Evolutionary conservation across 1,140 invertebrate genomes (phyloP).

Genomic region (Papilio glaucus): DNA sequence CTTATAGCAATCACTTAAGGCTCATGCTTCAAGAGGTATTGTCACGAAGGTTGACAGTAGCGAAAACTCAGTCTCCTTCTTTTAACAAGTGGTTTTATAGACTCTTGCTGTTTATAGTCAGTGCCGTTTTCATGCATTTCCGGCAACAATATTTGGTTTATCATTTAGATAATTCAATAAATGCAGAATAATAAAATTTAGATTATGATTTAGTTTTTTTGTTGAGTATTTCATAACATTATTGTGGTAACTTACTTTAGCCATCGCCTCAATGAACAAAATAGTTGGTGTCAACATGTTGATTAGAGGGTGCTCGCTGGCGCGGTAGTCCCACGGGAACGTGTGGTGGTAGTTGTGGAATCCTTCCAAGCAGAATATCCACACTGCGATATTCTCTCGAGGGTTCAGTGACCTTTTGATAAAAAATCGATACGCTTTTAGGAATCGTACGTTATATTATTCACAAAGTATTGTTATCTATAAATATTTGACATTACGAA

Average conservation of each 20-base stretch:
- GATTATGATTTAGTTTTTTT: too few relatives aligned
- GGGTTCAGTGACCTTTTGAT: slow-evolving; percentile 84
- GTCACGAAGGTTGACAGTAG: too few relatives aligned
- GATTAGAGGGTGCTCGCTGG: slow-evolving; percentile 86
- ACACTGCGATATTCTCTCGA: slow-evolving; percentile 86
- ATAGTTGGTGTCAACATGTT: slow-evolving; percentile 85
- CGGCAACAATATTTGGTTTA: too few relatives aligned
- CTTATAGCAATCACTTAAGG: too few relatives aligned
- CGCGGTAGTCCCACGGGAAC: slow-evolving; percentile 90
- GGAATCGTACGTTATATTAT: neutral
- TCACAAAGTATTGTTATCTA: neutral
- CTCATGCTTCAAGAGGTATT: too few relatives aligned
- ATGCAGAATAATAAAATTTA: too few relatives aligned
- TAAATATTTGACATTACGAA: too few relatives aligned
- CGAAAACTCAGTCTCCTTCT: too few relatives aligned
- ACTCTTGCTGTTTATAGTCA: too few relatives aligned
- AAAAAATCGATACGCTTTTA: slow-evolving; percentile 30
- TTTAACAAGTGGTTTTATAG: too few relatives aligned
- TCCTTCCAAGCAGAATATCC: slow-evolving; percentile 85
- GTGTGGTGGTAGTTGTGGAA: slow-evolving; percentile 92
- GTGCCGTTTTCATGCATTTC: too few relatives aligned
- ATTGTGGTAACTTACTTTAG: slow-evolving; percentile 58
- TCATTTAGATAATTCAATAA: too few relatives aligned
- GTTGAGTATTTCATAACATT: neutral
- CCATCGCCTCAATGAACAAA: slow-evolving; percentile 87